Percentiles rank a stretch among this genome's conserved stretches.
Conservation (phyloP, 2,113 vertebrate species). For the Mobula birostris region DNA sequence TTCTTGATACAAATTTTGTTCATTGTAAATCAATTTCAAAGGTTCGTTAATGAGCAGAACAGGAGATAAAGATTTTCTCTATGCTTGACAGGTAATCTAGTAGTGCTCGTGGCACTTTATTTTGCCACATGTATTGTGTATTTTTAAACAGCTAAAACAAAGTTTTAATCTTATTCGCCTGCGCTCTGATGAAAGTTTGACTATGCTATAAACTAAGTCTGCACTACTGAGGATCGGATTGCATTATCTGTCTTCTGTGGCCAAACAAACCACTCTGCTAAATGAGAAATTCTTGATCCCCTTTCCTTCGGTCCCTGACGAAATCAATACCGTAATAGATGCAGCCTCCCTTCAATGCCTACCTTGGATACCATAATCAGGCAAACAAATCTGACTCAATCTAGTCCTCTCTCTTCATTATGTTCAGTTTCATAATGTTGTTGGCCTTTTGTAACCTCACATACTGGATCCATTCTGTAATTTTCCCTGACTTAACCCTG, state of each 20-base stretch:
- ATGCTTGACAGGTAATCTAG: background rate
- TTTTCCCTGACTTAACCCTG: constrained; percentile 42
- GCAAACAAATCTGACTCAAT: constrained; percentile 53
- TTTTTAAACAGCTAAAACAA: constrained; percentile 38
- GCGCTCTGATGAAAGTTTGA: background rate
- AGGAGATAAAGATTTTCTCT: background rate
- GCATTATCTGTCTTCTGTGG: constrained; percentile 48
- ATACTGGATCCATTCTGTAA: constrained; percentile 38
- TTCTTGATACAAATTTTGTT: background rate
- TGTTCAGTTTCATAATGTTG: constrained; percentile 32
- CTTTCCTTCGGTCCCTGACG: constrained; percentile 40
- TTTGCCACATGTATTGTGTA: background rate
- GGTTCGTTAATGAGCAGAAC: background rate
- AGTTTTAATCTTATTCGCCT: constrained; percentile 40
- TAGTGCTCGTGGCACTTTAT: background rate
- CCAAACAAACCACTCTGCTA: constrained; percentile 46
- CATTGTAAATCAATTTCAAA: background rate
- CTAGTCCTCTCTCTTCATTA: constrained; percentile 41
- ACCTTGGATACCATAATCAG: constrained; percentile 51
- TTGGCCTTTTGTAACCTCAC: constrained; percentile 40
- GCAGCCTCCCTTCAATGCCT: constrained; percentile 47
- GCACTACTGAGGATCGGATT: constrained; percentile 44
- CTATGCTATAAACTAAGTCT: constrained; percentile 41
- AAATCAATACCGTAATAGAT: constrained; percentile 59
- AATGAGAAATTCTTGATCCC: constrained; percentile 50